Evolutionary conservation across 2,888 invertebrate species (phyloP), one percentile per base, ranked within the genome.

Genomic region (Dryomyza anilis): DNA sequence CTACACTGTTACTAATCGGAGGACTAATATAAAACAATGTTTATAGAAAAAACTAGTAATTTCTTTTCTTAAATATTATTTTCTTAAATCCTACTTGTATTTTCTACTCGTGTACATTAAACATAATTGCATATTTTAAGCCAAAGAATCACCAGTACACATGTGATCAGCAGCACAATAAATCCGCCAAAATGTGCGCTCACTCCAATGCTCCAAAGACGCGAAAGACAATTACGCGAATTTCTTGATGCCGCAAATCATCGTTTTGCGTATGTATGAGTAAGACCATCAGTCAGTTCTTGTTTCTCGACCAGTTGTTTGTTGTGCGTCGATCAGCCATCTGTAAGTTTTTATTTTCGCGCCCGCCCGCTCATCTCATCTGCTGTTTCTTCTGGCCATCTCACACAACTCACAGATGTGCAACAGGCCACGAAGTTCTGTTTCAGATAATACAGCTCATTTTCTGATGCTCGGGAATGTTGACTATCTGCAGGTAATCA

Each of bases 401-500:
- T 33, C 33, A 8, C 7, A 33, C 29, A 36, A 5, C 55, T 30
- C 19, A 53, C 33, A 59, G 45, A 48, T 65, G 59, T 55, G 55
- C 59, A 59, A 36, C 53, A 27, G 29, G 19, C 16, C 14, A 14
- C 21, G 36, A 21, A 27, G 14, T n/a, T 29, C 19, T 66, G 63
- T 43, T 66, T 59, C 66, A 62, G 58, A 58, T 66, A 66, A 66
- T 66, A 36, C 36, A 57, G 52, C 63, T 45, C 52, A 62, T 55
- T 45, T 60, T 43, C 52, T 19, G 48, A 19, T 33, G 53, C 30
- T 55, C 14, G 12, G 57, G 66, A 58, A 57, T 63, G 61, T 59
- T 46, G 58, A 27, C 46, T 59, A 64, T 62, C 58, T 12, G 56
- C 45, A 39, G 30, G 66, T 64, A 64, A 68, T 68, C 66, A 68